A percentile compares a stretch with the other conserved stretches of the same genome.
Evolutionary conservation across 2,888 invertebrate genomes (phyloP).

Genomic region (Amblyteles armatorius): DNA sequence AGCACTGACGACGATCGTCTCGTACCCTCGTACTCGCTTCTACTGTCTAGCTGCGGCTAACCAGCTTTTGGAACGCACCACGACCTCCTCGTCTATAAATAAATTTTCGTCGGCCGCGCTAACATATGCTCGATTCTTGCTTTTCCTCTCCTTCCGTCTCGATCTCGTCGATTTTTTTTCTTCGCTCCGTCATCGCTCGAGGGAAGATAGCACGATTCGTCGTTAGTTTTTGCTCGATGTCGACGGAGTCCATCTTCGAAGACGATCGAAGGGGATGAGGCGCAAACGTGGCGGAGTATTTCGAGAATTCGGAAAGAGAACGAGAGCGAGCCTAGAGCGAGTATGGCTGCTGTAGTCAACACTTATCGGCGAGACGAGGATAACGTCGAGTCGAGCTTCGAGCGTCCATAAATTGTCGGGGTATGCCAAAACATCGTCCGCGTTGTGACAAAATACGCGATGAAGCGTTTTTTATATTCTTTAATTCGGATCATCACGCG

Average conservation of each 20-base stretch:
- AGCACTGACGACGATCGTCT: conserved; percentile 64
- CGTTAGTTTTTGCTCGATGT: conserved; percentile 72
- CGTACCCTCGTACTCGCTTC: conserved; percentile 69
- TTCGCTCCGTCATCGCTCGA: conserved; percentile 54
- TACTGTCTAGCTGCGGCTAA: conserved; percentile 78
- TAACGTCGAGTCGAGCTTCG: neutral
- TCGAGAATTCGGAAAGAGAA: conserved; percentile 49
- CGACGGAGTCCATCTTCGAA: conserved; percentile 24
- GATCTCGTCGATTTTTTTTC: conserved; percentile 19
- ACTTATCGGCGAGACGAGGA: conserved; percentile 2
- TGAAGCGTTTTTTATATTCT: neutral
- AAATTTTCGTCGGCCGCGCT: conserved; percentile 78
- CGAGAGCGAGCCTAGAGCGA: neutral
- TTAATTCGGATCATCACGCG: neutral
- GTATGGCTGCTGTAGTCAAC: neutral
- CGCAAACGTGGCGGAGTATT: conserved; percentile 37
- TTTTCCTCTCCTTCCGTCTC: conserved; percentile 45
- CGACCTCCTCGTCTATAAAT: conserved; percentile 84
- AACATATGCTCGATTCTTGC: conserved; percentile 75
- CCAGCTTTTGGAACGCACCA: conserved; percentile 82
- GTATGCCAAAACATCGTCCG: neutral
- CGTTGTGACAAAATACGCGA: neutral
- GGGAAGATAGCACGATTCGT: conserved; percentile 73
- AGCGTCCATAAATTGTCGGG: neutral
- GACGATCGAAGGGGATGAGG: conserved; percentile 20